Conservation (phyloP, 1,140 invertebrate species). For the Lordiphosa collinella region DNA sequence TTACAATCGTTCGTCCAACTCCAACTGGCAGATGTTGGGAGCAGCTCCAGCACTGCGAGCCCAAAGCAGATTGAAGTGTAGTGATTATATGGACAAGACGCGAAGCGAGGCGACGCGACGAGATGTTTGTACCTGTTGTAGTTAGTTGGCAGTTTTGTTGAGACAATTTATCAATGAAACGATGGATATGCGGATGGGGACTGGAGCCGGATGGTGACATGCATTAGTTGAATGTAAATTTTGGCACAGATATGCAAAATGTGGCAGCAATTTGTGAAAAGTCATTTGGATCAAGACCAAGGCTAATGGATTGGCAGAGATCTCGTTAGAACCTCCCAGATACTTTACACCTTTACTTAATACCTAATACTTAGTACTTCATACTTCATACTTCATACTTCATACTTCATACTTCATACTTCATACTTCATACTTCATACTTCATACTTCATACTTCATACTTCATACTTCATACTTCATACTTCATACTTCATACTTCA, state of each 20-base stretch:
- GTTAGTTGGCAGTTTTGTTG: conserved; percentile 14
- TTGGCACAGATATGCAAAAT: conserved; percentile 33
- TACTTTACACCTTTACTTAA: too few species aligned
- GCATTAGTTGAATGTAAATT: conserved; percentile 49
- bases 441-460: too few species aligned
- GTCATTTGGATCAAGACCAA: background rate
- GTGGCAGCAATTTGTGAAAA: conserved; percentile 14
- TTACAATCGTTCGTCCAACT: conserved; percentile 61
- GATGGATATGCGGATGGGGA: conserved; percentile 45
- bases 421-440: too few species aligned
- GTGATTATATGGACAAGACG: conserved; percentile 41
- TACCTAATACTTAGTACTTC: too few species aligned
- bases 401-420: too few species aligned
- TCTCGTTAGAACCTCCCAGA: too few species aligned
- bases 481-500: too few species aligned
- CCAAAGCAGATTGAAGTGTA: conserved; percentile 54
- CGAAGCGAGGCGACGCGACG: conserved; percentile 14
- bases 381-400: too few species aligned
- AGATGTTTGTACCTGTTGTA: conserved; percentile 28
- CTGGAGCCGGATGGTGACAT: conserved; percentile 10
- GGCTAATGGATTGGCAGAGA: conserved; percentile 2
- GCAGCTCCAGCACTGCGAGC: conserved; percentile 2
- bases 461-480: too few species aligned
- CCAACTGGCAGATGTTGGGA: conserved; percentile 44
- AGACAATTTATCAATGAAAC: conserved; percentile 74